phyloP scores from a whole-genome alignment of 2,888 invertebrate species.

The Sylvicola cinctus region DNA sequence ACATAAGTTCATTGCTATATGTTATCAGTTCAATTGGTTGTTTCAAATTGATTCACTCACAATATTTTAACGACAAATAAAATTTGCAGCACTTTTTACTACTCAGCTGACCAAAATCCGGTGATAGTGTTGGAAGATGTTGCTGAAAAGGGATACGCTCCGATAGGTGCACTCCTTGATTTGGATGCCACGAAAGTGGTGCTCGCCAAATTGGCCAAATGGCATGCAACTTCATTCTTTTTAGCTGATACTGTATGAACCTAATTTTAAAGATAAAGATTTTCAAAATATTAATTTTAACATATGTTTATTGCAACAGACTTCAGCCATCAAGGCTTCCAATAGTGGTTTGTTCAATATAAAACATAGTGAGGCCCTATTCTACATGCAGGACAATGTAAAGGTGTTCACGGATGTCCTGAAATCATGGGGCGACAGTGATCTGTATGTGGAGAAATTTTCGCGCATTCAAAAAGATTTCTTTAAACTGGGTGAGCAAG shows the following conservation, averaged over 20 bases:
- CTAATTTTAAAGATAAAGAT: neutral
- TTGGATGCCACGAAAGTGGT: slow-evolving; percentile 24
- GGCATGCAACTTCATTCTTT: slow-evolving; percentile 28
- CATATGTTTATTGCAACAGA: slow-evolving; percentile 1
- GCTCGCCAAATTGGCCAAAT: slow-evolving; percentile 24
- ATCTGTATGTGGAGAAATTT: slow-evolving; percentile 3
- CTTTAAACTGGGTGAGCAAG: slow-evolving; percentile 4
- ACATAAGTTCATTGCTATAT: no score
- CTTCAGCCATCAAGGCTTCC: neutral
- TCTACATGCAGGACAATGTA: slow-evolving; percentile 5
- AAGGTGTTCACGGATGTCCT: slow-evolving; percentile 5
- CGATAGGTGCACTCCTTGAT: slow-evolving; percentile 25
- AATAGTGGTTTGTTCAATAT: slow-evolving; percentile 5
- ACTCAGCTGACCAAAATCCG: slow-evolving; percentile 6
- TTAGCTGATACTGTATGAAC: slow-evolving; percentile 23
- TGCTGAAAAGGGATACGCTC: slow-evolving; percentile 23
- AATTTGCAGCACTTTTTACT: slow-evolving; percentile 6
- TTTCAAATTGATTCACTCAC: neutral
- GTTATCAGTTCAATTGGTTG: neutral
- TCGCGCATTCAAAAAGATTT: slow-evolving; percentile 3
- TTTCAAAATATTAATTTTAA: no score
- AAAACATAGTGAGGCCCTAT: slow-evolving; percentile 4
- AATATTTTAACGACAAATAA: neutral
- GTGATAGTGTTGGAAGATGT: slow-evolving; percentile 27
- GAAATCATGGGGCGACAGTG: slow-evolving; percentile 5